Base-by-base conservation (phyloP, 2,888 invertebrate species). In the Adineta ricciae region DNA sequence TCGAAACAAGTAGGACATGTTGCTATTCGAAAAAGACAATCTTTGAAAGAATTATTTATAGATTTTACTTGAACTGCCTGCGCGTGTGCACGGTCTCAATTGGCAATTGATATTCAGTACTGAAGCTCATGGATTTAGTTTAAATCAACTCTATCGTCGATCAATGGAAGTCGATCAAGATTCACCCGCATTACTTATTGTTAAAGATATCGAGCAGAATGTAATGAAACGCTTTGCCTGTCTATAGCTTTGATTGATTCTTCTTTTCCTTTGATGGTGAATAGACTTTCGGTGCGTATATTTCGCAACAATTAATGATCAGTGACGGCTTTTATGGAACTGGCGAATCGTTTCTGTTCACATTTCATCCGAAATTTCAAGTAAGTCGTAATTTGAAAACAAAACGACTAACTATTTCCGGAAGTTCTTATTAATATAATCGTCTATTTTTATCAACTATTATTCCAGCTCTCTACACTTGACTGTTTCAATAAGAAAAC, bases 311-410 rank as follows among this genome's bases (percentile, higher is more conserved):
- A 72, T 92, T 97, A 86, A 95, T 94, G 91, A 94, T 95, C 84
- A 96, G 96, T 83, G 97, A 99, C 90, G 95, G 96, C 91, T 98
- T 98, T 92, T 98, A 97, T 92, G 99, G 97, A 36, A 96, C 96
- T 84, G 97, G 97, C 87, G 97, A 97, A 92, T 96, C 97, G 83
- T 93, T 96, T 88, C 92, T 96, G 88, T 96, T 94, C 92, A 94
- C 95, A 87, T 97, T 97, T 91, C 88, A 90, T 85, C 91, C 92
- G 54, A 94, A 94, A 90, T 95, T 96, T 92, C 89, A 89, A 88
- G 90, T 90, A 64, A 32, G 32, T 64, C 7, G n/a, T 46, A 46
- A 46, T 46, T 8, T 46, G 11, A 46, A 64, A 64, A 24, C 9
- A 32, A 27, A 72, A 19, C 27, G 46, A 46, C 46, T n/a, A n/a